These are phyloP conservation scores for Eremophila alpestris DNA, from an alignment of 2,797 vertebrate species.

Conservation along the genomic window DNA sequence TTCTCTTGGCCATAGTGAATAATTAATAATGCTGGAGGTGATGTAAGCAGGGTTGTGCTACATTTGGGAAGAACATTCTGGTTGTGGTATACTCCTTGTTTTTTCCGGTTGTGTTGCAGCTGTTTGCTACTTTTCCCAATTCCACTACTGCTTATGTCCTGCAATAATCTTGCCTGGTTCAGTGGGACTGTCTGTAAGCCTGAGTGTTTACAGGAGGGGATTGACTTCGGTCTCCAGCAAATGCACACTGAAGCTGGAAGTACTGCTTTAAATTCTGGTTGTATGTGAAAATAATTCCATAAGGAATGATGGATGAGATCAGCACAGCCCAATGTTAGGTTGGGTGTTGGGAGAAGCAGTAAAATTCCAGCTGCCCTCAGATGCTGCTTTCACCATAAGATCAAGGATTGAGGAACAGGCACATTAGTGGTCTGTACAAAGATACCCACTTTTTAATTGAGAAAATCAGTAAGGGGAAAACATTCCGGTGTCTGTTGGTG, in stretches of 20 bases:
- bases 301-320: background rate
- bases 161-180: background rate
- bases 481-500: background rate
- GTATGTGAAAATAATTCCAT: background rate
- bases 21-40: conserved; percentile 46
- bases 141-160: background rate
- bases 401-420: background rate
- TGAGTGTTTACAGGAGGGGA: background rate
- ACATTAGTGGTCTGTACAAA: background rate
- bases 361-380: background rate
- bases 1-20: conserved; percentile 14
- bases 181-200: background rate
- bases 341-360: background rate
- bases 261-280: background rate
- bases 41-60: conserved; percentile 37
- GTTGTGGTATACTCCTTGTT: conserved; percentile 16
- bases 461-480: background rate
- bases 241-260: background rate
- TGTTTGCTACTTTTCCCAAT: conserved; percentile 16
- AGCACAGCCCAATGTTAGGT: rapidly evolving
- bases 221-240: background rate
- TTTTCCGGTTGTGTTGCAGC: background rate
- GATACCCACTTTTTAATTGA: background rate
- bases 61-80: conserved; percentile 47
- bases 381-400: background rate